Evolutionary conservation across 2,113 vertebrate species (phyloP).

Genomic region (Pandion haliaetus): DNA sequence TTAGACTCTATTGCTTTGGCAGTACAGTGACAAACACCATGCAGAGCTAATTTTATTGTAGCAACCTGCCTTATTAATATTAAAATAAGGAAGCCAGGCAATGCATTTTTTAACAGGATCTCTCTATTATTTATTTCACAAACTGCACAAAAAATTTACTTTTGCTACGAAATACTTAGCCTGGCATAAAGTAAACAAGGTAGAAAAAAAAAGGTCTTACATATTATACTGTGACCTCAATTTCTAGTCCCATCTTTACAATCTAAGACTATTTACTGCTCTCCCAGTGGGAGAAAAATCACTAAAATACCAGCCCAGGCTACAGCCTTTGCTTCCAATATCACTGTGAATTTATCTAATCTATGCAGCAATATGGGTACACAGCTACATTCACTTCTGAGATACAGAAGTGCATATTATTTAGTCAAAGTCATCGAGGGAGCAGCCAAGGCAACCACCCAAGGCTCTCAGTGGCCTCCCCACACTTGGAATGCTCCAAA

Average conservation of each 20-base stretch:
- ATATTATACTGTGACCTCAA: slow-evolving; percentile 47
- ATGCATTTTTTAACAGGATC: slow-evolving; percentile 52
- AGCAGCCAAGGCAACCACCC: neutral
- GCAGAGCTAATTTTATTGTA: slow-evolving; percentile 59
- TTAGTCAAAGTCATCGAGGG: neutral
- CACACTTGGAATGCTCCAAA: neutral
- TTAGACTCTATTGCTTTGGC: slow-evolving; percentile 13
- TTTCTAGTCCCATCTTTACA: slow-evolving; percentile 27
- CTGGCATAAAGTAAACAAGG: slow-evolving; percentile 27
- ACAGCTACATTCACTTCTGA: neutral
- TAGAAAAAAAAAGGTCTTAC: neutral
- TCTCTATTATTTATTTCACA: slow-evolving; percentile 54
- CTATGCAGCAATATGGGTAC: neutral
- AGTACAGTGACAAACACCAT: slow-evolving; percentile 46
- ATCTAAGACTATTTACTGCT: slow-evolving; percentile 18
- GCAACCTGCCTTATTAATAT: slow-evolving; percentile 56
- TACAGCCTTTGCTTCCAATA: neutral
- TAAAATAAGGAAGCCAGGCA: slow-evolving; percentile 49
- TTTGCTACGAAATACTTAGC: slow-evolving; percentile 40
- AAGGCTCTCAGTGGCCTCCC: neutral
- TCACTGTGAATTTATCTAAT: neutral
- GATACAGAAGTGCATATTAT: neutral
- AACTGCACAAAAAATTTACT: slow-evolving; percentile 31
- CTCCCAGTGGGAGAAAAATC: neutral
- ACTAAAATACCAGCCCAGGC: neutral